Evolutionary conservation across 2,888 invertebrate species (phyloP), one percentile per base, ranked within the genome.

Genomic region (Monochamus alternatus): DNA sequence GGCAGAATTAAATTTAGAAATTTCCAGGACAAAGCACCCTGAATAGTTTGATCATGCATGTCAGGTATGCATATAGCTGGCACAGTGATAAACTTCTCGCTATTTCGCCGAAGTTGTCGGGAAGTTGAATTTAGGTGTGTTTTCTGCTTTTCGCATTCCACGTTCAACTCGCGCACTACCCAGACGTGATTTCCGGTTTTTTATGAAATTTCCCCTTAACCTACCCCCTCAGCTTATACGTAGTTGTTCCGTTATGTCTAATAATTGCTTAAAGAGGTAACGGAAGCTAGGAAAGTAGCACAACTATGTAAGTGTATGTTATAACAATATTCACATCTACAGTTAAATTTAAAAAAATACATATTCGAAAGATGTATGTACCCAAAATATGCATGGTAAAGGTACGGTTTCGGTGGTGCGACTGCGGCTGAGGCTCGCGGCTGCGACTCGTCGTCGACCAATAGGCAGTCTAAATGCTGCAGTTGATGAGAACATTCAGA

Each of bases 131-230:
- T 83, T 80, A 76, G 80, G 76, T 78, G 78, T 79, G 81, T 83
- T 83, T 79, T 79, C 83, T 66, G 71, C 75, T 77, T 69, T 75
- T 74, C 76, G 75, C 81, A 76, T 79, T 75, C 75, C 73, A 71
- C 79, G 75, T 76, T 76, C 76, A 74, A 72, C 73, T 75, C 79
- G 80, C 79, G 78, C 79, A 79, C 80, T 78, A 82, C 78, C 74
- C 78, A 78, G 80, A 82, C 83, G 83, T 82, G 83, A 82, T 83
- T 83, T 82, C 80, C 82, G 78, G 80, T 76, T 81, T 81, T 81
- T 81, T 80, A 78, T 79, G 73, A 66, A 70, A 67, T 62, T 68
- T 72, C 67, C 77, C 66, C 43, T 75, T 66, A 68, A 73, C 70
- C 70, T 55, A 14, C 60, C 12, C 47, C 73, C 74, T 64, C 55